Conservation (phyloP, 2,797 vertebrate species). For the Acanthurus leucopareius region DNA sequence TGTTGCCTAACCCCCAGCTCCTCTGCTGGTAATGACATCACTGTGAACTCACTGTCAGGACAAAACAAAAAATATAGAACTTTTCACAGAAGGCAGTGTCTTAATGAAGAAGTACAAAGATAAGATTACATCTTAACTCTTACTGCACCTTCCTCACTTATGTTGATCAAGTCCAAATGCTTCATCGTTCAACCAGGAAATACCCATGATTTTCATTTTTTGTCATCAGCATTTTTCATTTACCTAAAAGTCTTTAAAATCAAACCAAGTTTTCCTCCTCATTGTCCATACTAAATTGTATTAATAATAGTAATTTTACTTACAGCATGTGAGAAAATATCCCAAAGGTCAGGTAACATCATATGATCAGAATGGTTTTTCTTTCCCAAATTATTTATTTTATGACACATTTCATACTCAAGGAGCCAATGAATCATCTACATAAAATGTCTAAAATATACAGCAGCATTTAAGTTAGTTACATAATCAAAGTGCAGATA, state of each 20-base stretch:
- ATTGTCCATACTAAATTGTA: neutral
- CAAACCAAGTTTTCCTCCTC: constrained; percentile 19
- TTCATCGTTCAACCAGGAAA: constrained; percentile 17
- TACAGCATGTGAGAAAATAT: constrained; percentile 2
- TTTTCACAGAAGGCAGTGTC: neutral
- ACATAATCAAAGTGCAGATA: neutral
- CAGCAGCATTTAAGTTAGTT: neutral
- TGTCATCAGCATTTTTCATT: constrained; percentile 5
- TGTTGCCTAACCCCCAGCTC: constrained; percentile 98
- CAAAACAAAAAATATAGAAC: neutral
- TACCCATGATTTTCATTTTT: neutral
- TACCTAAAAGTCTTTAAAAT: constrained; percentile 29
- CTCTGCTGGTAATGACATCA: constrained; percentile 94
- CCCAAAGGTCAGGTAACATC: constrained; percentile 5
- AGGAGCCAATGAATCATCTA: neutral
- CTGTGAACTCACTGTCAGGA: constrained; percentile 40
- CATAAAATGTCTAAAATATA: neutral
- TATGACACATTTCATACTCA: neutral
- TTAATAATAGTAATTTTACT: neutral
- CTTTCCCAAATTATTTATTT: neutral
- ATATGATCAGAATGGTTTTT: neutral
- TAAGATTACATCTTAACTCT: neutral
- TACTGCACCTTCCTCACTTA: neutral
- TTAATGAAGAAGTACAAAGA: neutral
- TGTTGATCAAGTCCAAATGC: neutral